These are phyloP conservation scores for Bradynema listronoti DNA, from an alignment of 1,140 invertebrate species.

Conservation along the genomic window DNA sequence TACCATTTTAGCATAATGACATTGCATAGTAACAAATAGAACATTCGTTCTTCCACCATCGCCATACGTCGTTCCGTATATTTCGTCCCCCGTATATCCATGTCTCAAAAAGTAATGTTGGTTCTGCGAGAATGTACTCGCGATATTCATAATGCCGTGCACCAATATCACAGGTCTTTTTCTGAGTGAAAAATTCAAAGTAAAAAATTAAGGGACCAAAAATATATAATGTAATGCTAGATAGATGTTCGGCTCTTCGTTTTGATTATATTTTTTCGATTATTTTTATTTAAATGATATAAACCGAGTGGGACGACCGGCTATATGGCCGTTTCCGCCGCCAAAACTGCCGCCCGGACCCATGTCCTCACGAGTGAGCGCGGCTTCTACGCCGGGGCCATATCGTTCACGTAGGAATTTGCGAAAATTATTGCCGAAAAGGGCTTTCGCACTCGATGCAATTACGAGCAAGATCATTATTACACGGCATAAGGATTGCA, in stretches of 20 bases:
- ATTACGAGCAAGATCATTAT: too few species aligned
- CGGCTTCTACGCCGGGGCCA: slow-evolving; percentile 31
- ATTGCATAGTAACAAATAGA: slow-evolving; percentile 55
- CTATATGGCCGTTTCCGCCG: slow-evolving; percentile 33
- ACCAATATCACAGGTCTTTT: slow-evolving; percentile 53
- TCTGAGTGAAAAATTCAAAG: not conserved
- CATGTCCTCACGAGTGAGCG: slow-evolving; percentile 33
- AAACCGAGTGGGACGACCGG: slow-evolving; percentile 30
- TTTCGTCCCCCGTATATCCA: slow-evolving; percentile 46
- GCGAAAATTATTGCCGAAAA: too few species aligned
- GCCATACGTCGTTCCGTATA: slow-evolving; percentile 57
- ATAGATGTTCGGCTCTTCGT: slow-evolving; percentile 1
- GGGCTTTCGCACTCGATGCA: too few species aligned
- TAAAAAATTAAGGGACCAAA: not conserved
- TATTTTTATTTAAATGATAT: slow-evolving; percentile 19
- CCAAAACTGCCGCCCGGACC: slow-evolving; percentile 46
- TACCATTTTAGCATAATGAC: slow-evolving; percentile 53
- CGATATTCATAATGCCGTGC: slow-evolving; percentile 54
- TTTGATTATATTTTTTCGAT: too few species aligned
- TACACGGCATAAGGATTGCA: too few species aligned
- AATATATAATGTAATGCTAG: slow-evolving; percentile 12
- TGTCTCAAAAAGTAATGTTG: slow-evolving; percentile 37
- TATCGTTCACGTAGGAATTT: slow-evolving; percentile 33
- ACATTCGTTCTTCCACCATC: slow-evolving; percentile 54
- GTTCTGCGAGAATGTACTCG: slow-evolving; percentile 41